These are phyloP conservation scores for Artibeus jamaicensis DNA, from an alignment of 2,797 vertebrate species.

Conservation along the genomic window DNA sequence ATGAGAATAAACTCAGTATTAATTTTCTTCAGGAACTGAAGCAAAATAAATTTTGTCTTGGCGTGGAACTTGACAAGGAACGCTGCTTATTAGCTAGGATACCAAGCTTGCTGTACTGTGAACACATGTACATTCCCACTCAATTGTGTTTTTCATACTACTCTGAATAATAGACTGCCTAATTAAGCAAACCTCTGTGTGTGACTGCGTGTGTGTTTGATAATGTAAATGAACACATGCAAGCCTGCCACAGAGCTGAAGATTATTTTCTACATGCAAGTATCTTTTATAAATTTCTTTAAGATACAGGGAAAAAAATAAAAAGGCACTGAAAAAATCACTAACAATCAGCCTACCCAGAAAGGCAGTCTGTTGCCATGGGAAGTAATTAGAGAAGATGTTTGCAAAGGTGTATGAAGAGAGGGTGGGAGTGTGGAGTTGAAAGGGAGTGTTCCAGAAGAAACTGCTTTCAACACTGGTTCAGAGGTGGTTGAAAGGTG, in stretches of 20 bases:
- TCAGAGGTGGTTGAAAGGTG: background rate
- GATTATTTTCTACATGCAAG: background rate
- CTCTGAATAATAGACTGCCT: background rate
- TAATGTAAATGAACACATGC: background rate
- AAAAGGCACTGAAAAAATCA: background rate
- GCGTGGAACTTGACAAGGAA: background rate
- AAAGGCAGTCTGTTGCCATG: constrained; percentile 5
- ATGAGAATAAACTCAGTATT: background rate
- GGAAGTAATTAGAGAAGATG: constrained; percentile 25
- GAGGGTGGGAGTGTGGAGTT: background rate
- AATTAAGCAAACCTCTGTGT: background rate
- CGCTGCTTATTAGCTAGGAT: background rate
- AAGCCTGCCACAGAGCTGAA: background rate
- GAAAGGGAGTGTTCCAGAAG: background rate
- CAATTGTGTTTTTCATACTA: background rate
- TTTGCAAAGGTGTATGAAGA: background rate
- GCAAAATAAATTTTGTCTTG: background rate
- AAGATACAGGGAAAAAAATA: background rate
- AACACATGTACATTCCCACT: background rate
- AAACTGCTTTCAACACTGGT: background rate
- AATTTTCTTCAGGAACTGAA: background rate
- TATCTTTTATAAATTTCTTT: background rate
- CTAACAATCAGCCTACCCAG: background rate
- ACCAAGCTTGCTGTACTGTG: background rate
- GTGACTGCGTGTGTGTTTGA: background rate